Percentiles rank a stretch among this genome's conserved stretches.
Evolutionary conservation across 2,113 vertebrate species (phyloP).

Genomic region (Zosterops borbonicus): DNA sequence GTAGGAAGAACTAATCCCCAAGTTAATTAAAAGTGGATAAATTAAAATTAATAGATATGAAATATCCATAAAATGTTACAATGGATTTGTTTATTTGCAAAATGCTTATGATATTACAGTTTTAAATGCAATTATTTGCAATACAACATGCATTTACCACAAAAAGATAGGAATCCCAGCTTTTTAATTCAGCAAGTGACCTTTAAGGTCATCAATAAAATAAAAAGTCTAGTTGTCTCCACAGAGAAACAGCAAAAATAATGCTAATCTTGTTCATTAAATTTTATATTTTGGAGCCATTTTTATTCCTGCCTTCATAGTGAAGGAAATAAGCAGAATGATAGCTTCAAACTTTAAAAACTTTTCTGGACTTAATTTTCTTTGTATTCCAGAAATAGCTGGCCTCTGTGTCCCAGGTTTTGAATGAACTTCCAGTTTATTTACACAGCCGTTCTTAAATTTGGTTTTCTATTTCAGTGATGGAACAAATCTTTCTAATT

Average conservation of each 20-base stretch:
- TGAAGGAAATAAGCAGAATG: not conserved
- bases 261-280: not conserved
- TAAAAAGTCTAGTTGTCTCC: not conserved
- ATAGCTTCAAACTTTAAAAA: not conserved
- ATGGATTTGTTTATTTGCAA: not conserved
- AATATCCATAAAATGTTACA: not conserved
- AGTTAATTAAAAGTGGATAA: not conserved
- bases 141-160: not conserved
- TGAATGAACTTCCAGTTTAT: constrained; percentile 37
- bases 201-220: not conserved
- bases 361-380: not conserved
- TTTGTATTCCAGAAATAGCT: constrained; percentile 28
- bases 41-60: not conserved
- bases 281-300: not conserved
- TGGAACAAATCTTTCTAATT: constrained; percentile 44
- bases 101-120: not conserved
- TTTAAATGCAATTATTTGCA: not conserved
- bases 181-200: not conserved
- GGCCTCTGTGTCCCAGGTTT: not conserved
- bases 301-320: not conserved
- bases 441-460: constrained; percentile 53
- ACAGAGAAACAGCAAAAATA: not conserved
- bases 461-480: constrained; percentile 35
- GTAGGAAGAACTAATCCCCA: not conserved
- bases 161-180: not conserved